Evolutionary conservation across 2,113 vertebrate species (phyloP).

Genomic region (Callopanchax toddi): DNA sequence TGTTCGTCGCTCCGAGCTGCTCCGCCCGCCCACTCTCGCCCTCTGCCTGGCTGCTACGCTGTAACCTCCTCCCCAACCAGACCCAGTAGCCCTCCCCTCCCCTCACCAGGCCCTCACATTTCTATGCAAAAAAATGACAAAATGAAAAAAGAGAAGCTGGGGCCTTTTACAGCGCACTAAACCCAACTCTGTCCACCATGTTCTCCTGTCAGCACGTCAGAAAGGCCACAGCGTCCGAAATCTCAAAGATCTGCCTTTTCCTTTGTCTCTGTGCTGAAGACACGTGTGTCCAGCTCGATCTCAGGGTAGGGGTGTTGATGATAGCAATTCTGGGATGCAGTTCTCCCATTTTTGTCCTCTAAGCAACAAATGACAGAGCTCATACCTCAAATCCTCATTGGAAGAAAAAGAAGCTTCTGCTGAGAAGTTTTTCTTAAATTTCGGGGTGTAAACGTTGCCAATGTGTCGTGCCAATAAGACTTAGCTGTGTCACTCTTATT

Average conservation of each 20-base stretch:
- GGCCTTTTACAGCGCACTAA: slow-evolving; percentile 67
- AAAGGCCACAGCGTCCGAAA: slow-evolving; percentile 47
- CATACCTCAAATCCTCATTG: slow-evolving; percentile 47
- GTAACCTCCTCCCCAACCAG: slow-evolving; percentile 56
- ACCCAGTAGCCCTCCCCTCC: slow-evolving; percentile 68
- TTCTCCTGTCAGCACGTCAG: slow-evolving; percentile 52
- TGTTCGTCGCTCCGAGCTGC: slow-evolving; percentile 70
- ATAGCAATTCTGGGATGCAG: slow-evolving; percentile 59
- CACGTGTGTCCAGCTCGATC: slow-evolving; percentile 73
- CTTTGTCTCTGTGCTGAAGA: slow-evolving; percentile 56
- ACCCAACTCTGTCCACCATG: slow-evolving; percentile 37
- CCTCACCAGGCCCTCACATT: slow-evolving; percentile 69
- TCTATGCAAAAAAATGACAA: slow-evolving; percentile 79
- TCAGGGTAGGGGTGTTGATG: slow-evolving; percentile 76
- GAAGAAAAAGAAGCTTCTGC: slow-evolving; percentile 21
- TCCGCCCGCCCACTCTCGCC: slow-evolving; percentile 65
- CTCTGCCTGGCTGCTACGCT: slow-evolving; percentile 74
- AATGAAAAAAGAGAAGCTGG: slow-evolving; percentile 61
- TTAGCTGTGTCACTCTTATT: slow-evolving; percentile 58
- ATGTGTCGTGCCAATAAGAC: slow-evolving; percentile 70
- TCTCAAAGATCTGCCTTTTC: slow-evolving; percentile 54
- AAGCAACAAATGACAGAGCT: slow-evolving; percentile 52
- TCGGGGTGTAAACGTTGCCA: slow-evolving; percentile 60
- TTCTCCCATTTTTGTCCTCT: slow-evolving; percentile 64
- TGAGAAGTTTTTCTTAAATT: too few relatives aligned